phyloP scores from a whole-genome alignment of 2,888 invertebrate genomes.

The Philaethria dido region DNA sequence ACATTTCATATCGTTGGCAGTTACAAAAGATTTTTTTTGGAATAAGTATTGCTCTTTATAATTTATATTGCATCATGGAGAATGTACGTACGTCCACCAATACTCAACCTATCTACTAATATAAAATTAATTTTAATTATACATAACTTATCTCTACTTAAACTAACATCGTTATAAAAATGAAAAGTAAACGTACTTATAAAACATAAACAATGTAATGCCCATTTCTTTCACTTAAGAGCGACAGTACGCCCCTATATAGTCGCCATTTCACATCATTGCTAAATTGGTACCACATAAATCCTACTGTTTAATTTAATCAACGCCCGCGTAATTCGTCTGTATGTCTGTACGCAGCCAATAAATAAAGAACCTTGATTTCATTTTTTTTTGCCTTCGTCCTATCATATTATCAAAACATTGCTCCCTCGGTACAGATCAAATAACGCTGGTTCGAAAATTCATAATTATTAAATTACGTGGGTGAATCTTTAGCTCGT shows the following conservation, averaged over 20 bases:
- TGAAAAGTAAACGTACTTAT: conserved; percentile 29
- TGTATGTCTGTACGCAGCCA: conserved; percentile 54
- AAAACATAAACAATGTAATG: conserved; percentile 42
- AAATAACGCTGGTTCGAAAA: conserved; percentile 42
- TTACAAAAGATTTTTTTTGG: no score
- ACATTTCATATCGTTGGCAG: not conserved
- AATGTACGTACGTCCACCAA: no score
- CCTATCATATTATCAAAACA: conserved; percentile 44
- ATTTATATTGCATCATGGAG: no score
- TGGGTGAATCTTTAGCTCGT: conserved; percentile 56
- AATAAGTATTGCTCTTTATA: no score
- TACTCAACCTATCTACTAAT: no score
- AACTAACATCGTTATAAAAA: conserved; percentile 12
- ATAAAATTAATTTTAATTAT: conserved; percentile 23
- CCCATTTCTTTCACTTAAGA: conserved; percentile 64
- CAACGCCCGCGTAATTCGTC: conserved; percentile 72
- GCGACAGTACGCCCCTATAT: conserved; percentile 67
- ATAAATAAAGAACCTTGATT: conserved; percentile 54
- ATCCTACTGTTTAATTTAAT: conserved; percentile 81
- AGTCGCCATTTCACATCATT: conserved; percentile 74
- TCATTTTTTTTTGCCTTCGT: conserved; percentile 45
- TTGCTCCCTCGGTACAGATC: conserved; percentile 43
- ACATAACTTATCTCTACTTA: conserved; percentile 10
- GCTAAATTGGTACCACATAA: conserved; percentile 81
- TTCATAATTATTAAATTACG: conserved; percentile 65